phyloP scores from a whole-genome alignment of 2,113 vertebrate genomes.

The Apteryx mantelli region DNA sequence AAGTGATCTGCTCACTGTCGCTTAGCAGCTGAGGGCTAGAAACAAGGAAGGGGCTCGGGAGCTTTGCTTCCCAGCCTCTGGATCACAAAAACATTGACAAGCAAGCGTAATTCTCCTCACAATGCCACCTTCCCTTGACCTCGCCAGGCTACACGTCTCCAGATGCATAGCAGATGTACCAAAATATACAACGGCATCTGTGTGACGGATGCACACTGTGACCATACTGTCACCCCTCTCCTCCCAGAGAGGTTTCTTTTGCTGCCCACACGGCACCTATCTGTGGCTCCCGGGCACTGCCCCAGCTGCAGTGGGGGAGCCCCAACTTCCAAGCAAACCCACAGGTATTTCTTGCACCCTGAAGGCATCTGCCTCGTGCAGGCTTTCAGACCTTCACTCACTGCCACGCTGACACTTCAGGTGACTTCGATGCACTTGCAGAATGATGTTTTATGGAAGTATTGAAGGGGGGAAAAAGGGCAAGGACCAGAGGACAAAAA shows the following conservation, averaged over 20 bases:
- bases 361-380: background rate
- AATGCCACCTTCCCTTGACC: background rate
- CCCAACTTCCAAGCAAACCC: background rate
- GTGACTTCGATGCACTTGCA: background rate
- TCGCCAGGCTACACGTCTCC: background rate
- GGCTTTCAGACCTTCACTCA: background rate
- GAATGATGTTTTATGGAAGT: background rate
- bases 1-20: background rate
- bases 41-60: background rate
- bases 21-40: background rate
- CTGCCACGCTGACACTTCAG: background rate
- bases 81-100: background rate
- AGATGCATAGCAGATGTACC: background rate
- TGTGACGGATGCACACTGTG: background rate
- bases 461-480: background rate
- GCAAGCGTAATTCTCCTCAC: background rate
- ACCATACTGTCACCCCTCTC: background rate
- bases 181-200: background rate
- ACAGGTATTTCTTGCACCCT: background rate
- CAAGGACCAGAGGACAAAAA: background rate
- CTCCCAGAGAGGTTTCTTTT: background rate
- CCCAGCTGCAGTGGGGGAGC: accelerated
- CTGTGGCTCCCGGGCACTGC: background rate
- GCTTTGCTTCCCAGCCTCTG: background rate
- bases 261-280: accelerated